Percentiles rank a stretch among this genome's conserved stretches.
Conservation (phyloP, 2,797 vertebrate species). For the Melopsittacus undulatus region DNA sequence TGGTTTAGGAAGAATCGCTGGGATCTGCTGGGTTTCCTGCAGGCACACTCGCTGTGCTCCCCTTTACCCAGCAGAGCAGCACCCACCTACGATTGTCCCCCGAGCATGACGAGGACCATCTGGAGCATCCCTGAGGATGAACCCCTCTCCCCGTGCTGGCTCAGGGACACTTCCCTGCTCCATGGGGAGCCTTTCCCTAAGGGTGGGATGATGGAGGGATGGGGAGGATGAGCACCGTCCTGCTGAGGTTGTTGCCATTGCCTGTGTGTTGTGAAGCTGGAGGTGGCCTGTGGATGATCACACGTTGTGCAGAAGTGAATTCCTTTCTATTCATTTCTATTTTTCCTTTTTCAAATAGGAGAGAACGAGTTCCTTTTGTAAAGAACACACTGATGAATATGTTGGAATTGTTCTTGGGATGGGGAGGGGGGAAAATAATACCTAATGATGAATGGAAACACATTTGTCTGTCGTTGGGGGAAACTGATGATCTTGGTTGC, state of each 20-base stretch:
- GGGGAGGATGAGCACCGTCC: conserved; percentile 26
- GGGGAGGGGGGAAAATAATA: background rate
- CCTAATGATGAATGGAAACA: conserved; percentile 74
- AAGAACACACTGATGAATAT: conserved; percentile 76
- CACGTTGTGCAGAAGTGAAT: conserved; percentile 73
- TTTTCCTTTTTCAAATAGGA: conserved; percentile 28
- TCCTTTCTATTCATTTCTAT: background rate
- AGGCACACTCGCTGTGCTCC: conserved; percentile 55
- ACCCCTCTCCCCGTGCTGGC: background rate
- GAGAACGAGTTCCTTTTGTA: conserved; percentile 75
- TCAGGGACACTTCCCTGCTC: background rate
- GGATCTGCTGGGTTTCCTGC: conserved; percentile 34
- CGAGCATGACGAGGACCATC: background rate
- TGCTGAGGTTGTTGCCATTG: conserved; percentile 65
- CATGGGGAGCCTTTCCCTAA: background rate
- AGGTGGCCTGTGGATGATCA: conserved; percentile 76
- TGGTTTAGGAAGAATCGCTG: conserved; percentile 64
- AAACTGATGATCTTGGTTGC: conserved; percentile 68
- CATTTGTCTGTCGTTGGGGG: conserved; percentile 76
- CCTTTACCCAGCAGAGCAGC: conserved; percentile 8
- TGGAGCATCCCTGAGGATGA: background rate
- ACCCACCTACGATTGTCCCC: background rate
- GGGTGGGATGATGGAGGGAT: conserved; percentile 38
- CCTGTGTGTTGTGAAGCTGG: conserved; percentile 71
- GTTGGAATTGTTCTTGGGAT: conserved; percentile 67